These are phyloP conservation scores for Melinaea menophilus DNA, from an alignment of 2,888 invertebrate species.

Conservation along the genomic window DNA sequence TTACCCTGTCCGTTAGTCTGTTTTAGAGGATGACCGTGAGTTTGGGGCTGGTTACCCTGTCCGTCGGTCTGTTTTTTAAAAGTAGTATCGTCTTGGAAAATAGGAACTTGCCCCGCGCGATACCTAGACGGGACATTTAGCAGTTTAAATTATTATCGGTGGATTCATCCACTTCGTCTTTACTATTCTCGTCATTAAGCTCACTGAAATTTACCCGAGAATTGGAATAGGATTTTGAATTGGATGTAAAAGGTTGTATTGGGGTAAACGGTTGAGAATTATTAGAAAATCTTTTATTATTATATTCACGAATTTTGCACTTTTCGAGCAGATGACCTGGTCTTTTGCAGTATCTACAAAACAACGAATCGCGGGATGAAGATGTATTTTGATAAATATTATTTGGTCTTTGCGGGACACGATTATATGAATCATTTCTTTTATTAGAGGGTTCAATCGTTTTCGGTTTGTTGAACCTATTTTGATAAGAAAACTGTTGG, in stretches of 20 bases:
- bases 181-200: neutral
- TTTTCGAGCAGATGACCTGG: slow-evolving; percentile 9
- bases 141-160: slow-evolving; percentile 10
- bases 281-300: slow-evolving; percentile 13
- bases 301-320: slow-evolving; percentile 12
- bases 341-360: slow-evolving; percentile 13
- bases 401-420: neutral
- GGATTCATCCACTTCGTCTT: neutral
- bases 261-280: slow-evolving; percentile 6
- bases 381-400: slow-evolving; percentile 9
- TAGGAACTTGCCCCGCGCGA: slow-evolving; percentile 10
- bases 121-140: slow-evolving; percentile 5
- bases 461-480: too few relatives aligned
- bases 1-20: slow-evolving; percentile 8
- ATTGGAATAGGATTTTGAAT: neutral
- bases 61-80: slow-evolving; percentile 7
- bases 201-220: slow-evolving; percentile 3
- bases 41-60: slow-evolving; percentile 15
- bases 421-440: neutral
- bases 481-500: slow-evolving; percentile 5
- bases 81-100: slow-evolving; percentile 3
- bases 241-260: neutral
- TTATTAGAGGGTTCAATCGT: too few relatives aligned
- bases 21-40: slow-evolving; percentile 1
- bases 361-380: slow-evolving; percentile 1